These are phyloP conservation scores for Parnassius orleans DNA, from an alignment of 2,888 invertebrate genomes.

Conservation along the genomic window DNA sequence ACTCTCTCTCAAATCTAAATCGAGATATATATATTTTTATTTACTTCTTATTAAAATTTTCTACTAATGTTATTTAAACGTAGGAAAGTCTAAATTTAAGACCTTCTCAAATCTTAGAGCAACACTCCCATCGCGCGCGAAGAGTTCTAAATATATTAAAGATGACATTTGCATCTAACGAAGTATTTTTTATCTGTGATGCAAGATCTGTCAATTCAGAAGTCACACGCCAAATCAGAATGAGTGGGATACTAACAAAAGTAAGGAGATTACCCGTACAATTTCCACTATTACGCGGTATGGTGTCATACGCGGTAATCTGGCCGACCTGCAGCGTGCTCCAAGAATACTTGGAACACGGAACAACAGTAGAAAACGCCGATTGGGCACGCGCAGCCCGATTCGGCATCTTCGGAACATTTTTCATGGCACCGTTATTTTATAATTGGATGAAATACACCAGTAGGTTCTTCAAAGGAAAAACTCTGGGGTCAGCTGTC, in stretches of 20 bases:
- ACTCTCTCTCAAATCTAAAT: too few relatives aligned
- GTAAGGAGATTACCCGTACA: conserved; percentile 62
- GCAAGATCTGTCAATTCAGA: not conserved
- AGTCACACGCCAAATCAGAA: conserved; percentile 25
- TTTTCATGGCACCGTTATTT: conserved; percentile 88
- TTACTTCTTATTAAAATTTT: too few relatives aligned
- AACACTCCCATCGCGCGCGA: too few relatives aligned
- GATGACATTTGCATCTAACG: too few relatives aligned
- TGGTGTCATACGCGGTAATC: conserved; percentile 85
- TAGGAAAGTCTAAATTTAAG: too few relatives aligned
- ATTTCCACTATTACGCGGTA: conserved; percentile 79
- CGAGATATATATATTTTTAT: too few relatives aligned
- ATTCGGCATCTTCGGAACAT: conserved; percentile 87
- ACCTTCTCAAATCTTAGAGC: too few relatives aligned
- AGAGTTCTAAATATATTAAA: too few relatives aligned
- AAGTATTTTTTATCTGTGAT: not conserved
- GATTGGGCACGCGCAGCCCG: conserved; percentile 84
- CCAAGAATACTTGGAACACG: conserved; percentile 79
- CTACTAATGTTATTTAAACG: too few relatives aligned
- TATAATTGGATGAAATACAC: conserved; percentile 86
- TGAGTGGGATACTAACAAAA: conserved; percentile 68
- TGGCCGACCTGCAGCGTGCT: conserved; percentile 87
- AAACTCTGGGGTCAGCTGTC: conserved; percentile 48
- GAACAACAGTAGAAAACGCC: conserved; percentile 44
- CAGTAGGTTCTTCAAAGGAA: conserved; percentile 52